These are phyloP conservation scores for Cheilosia soror DNA, from an alignment of 2,888 invertebrate genomes.

Conservation along the genomic window DNA sequence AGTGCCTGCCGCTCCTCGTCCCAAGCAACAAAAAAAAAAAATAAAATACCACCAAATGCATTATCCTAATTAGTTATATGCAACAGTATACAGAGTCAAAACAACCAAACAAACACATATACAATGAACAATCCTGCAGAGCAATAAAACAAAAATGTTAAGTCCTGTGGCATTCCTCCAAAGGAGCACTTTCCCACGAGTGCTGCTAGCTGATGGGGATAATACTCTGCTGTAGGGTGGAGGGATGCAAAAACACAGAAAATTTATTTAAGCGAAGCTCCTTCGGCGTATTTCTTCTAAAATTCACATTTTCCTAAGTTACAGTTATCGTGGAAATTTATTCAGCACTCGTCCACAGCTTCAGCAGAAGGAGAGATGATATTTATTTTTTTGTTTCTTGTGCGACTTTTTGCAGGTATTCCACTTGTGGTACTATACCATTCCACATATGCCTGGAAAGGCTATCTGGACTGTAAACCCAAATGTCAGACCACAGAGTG, in stretches of 20 bases:
- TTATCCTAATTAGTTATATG: constrained; percentile 74
- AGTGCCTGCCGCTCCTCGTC: background rate
- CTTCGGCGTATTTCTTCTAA: constrained; percentile 59
- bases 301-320: constrained; percentile 66
- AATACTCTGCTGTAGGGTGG: background rate
- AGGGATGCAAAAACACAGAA: constrained; percentile 22
- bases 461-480: constrained; percentile 63
- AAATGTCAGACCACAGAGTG: constrained; percentile 64
- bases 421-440: constrained; percentile 31
- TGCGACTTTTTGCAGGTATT: constrained; percentile 49
- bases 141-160: constrained; percentile 60
- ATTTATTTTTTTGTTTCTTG: constrained; percentile 19
- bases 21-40: background rate
- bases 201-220: constrained; percentile 6
- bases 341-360: constrained; percentile 59
- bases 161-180: constrained; percentile 57
- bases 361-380: background rate
- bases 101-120: constrained; percentile 23
- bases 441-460: constrained; percentile 4
- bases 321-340: constrained; percentile 71
- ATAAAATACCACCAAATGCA: constrained; percentile 55
- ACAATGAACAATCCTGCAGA: constrained; percentile 42
- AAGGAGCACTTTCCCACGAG: constrained; percentile 46
- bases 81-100: constrained; percentile 36
- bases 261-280: constrained; percentile 67